Evolutionary conservation across 1,140 invertebrate species (phyloP).

Genomic region (Heliothis virescens): DNA sequence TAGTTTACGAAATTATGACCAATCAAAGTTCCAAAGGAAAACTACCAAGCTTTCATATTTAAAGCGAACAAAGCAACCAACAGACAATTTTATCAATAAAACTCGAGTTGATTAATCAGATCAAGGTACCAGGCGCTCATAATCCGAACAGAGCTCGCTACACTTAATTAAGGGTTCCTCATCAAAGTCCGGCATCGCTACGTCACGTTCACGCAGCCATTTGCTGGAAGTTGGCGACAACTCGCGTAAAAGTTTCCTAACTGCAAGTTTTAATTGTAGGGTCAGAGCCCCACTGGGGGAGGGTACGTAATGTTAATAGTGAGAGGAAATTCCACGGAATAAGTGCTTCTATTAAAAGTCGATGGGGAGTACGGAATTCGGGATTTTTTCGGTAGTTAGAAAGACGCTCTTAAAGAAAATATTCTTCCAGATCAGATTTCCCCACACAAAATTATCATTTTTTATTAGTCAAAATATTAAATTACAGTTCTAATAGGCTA

Average conservation of each 20-base stretch:
- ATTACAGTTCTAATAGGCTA: too few relatives aligned
- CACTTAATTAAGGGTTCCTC: slow-evolving; percentile 42
- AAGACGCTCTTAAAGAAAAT: neutral
- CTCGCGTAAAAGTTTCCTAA: slow-evolving; percentile 28
- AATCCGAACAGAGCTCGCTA: slow-evolving; percentile 17
- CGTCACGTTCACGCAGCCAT: slow-evolving; percentile 23
- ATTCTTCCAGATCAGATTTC: neutral
- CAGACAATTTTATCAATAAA: neutral
- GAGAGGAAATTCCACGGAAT: neutral
- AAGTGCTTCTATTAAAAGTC: slow-evolving; percentile 19
- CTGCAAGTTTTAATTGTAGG: slow-evolving; percentile 46
- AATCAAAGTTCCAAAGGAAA: too few relatives aligned
- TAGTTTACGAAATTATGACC: too few relatives aligned
- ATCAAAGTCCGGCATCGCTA: slow-evolving; percentile 33
- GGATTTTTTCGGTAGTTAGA: neutral
- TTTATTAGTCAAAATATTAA: too few relatives aligned
- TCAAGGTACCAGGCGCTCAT: slow-evolving; percentile 25
- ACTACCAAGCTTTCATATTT: neutral
- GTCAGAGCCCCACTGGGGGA: slow-evolving; percentile 11
- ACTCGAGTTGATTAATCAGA: slow-evolving; percentile 26
- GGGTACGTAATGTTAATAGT: slow-evolving; percentile 6
- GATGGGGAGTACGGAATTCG: neutral
- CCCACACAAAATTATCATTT: neutral
- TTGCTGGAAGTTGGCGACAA: slow-evolving; percentile 22
- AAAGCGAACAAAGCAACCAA: neutral